Conservation (phyloP, 2,113 vertebrate genomes). For the Promerops cafer region DNA sequence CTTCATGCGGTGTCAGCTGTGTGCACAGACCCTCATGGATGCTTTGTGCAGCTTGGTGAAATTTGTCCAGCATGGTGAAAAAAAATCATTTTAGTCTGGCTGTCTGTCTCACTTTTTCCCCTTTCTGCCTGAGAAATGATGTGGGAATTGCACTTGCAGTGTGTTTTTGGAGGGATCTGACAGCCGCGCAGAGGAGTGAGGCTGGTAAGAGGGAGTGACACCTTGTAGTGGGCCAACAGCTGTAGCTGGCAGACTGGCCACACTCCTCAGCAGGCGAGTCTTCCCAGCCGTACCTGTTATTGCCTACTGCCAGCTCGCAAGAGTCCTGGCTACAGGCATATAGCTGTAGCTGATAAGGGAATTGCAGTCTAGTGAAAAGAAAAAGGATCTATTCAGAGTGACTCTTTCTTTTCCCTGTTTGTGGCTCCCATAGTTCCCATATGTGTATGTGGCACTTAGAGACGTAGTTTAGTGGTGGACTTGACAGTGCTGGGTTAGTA, state of each 20-base stretch:
- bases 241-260: background rate
- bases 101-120: background rate
- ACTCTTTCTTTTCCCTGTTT: background rate
- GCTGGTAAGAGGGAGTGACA: background rate
- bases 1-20: background rate
- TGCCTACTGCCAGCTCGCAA: background rate
- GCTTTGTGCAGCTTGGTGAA: background rate
- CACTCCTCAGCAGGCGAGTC: rapidly evolving
- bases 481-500: background rate
- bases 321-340: background rate
- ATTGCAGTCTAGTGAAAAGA: background rate
- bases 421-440: background rate
- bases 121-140: background rate
- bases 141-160: background rate
- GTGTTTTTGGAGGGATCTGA: background rate
- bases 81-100: background rate
- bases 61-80: background rate
- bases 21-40: rapidly evolving
- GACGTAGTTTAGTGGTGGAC: background rate
- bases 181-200: background rate
- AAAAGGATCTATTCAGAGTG: rapidly evolving
- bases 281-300: background rate
- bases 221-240: background rate
- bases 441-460: background rate
- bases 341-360: background rate